phyloP scores from a whole-genome alignment of 2,888 invertebrate genomes.

The Hypomecis atomaria region DNA sequence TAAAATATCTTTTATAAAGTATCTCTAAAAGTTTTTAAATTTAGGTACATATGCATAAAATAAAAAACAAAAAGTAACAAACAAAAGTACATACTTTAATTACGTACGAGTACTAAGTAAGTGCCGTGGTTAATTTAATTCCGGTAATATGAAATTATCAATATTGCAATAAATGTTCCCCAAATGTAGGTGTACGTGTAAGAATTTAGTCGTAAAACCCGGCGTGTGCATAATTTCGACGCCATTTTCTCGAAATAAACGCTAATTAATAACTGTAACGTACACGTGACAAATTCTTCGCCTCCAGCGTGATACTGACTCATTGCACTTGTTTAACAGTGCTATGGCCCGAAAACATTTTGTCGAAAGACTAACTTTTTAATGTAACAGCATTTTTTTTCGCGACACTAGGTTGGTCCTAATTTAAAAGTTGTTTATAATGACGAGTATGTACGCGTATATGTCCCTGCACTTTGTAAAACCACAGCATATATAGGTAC shows the following conservation, averaged over 20 bases:
- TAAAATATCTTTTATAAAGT: too few species aligned
- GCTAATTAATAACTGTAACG: constrained; percentile 30
- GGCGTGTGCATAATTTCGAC: constrained; percentile 12
- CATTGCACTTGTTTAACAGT: constrained; percentile 19
- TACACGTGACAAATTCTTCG: constrained; percentile 27
- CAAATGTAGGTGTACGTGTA: constrained; percentile 1
- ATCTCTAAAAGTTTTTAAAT: too few species aligned
- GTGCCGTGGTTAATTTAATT: neutral
- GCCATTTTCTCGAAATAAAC: constrained; percentile 23
- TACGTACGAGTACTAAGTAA: too few species aligned
- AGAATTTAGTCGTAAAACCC: neutral
- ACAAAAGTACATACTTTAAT: too few species aligned
- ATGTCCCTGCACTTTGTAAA: too few species aligned
- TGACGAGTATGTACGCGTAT: too few species aligned
- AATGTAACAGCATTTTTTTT: neutral
- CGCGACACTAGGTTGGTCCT: too few species aligned
- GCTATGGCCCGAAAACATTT: neutral
- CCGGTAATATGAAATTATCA: neutral
- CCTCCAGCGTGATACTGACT: constrained; percentile 17
- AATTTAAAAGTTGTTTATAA: too few species aligned
- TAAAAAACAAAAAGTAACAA: too few species aligned
- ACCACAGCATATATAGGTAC: too few species aligned
- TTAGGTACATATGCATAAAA: too few species aligned
- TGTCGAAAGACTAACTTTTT: neutral
- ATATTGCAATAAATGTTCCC: constrained; percentile 1